A percentile compares a stretch with the other conserved stretches of the same genome.
phyloP scores from a whole-genome alignment of 2,888 invertebrate genomes.

The Anticlea derivata region DNA sequence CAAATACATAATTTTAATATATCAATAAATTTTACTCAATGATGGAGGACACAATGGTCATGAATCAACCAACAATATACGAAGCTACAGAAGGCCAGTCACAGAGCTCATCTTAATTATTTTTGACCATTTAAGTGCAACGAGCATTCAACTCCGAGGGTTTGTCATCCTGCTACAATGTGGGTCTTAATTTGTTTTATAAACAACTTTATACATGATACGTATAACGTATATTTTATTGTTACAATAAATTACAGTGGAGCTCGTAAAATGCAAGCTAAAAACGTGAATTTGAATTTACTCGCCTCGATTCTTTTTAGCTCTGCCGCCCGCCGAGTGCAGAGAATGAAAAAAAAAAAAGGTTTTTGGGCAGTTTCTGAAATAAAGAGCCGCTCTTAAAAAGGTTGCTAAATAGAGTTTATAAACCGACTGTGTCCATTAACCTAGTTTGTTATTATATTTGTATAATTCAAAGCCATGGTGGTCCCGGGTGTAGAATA shows the following conservation, averaged over 20 bases:
- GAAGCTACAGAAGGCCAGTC: slow-evolving; percentile 17
- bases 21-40: background rate
- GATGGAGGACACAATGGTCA: background rate
- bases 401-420: slow-evolving; percentile 2
- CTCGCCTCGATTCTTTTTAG: slow-evolving; percentile 24
- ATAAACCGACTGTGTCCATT: background rate
- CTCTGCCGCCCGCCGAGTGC: slow-evolving; percentile 14
- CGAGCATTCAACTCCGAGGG: slow-evolving; percentile 38
- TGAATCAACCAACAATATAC: slow-evolving; percentile 3
- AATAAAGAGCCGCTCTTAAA: background rate
- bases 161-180: slow-evolving; percentile 30
- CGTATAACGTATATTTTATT: slow-evolving; percentile 35
- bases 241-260: slow-evolving; percentile 34
- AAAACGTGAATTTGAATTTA: slow-evolving; percentile 29
- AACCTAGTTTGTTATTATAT: too few relatives aligned
- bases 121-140: slow-evolving; percentile 30
- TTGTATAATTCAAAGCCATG: too few relatives aligned
- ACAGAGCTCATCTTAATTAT: slow-evolving; percentile 29
- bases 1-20: too few relatives aligned
- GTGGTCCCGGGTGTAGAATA: too few relatives aligned
- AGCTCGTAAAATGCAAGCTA: slow-evolving; percentile 33
- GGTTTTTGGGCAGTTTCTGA: slow-evolving; percentile 13
- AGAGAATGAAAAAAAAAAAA: background rate
- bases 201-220: slow-evolving; percentile 32
- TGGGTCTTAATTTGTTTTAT: slow-evolving; percentile 33